Evolutionary conservation across 2,113 vertebrate genomes (phyloP).

Genomic region (Struthio camelus): DNA sequence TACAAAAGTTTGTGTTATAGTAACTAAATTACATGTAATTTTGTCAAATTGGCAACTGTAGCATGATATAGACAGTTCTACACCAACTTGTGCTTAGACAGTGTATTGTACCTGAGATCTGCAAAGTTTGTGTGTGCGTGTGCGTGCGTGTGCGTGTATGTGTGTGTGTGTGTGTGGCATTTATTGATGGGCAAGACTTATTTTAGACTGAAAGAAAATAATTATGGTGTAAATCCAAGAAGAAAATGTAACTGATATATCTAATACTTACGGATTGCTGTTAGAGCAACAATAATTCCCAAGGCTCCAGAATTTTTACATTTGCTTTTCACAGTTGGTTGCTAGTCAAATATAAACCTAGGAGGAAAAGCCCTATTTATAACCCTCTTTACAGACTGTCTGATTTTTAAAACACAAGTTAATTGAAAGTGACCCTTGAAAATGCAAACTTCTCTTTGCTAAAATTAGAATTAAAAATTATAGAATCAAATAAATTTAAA

Average conservation of each 20-base stretch:
- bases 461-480: neutral
- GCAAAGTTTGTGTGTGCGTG: neutral
- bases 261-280: neutral
- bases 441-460: neutral
- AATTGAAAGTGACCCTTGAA: neutral
- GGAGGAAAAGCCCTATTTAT: neutral
- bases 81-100: neutral
- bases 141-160: neutral
- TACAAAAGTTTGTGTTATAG: neutral
- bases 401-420: neutral
- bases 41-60: neutral
- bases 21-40: neutral
- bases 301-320: neutral
- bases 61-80: neutral
- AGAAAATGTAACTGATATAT: neutral
- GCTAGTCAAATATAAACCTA: neutral
- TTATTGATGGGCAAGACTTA: neutral
- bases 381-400: neutral
- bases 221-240: neutral
- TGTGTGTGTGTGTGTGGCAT: neutral
- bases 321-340: neutral
- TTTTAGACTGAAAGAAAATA: neutral
- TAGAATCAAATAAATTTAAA: neutral
- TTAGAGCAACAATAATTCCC: neutral
- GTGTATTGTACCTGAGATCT: neutral